Percentiles rank a stretch among this genome's conserved stretches.
Conservation (phyloP, 2,113 vertebrate species). For the Oncorhynchus mykiss region DNA sequence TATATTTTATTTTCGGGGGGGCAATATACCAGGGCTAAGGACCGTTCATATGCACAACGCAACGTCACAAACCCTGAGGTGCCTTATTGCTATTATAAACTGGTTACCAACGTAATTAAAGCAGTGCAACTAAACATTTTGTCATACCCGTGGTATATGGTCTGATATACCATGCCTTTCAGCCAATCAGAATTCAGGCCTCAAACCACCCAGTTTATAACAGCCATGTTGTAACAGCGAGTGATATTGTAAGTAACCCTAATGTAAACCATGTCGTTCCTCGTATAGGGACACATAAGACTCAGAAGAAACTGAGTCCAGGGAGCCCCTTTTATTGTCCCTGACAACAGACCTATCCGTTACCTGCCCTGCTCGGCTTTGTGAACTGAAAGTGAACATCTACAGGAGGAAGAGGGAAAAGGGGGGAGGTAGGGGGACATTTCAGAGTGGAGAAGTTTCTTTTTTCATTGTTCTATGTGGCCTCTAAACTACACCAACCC, state of each 20-base stretch:
- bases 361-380: background rate
- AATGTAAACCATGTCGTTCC: too few species aligned
- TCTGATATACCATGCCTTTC: too few species aligned
- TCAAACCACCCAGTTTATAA: too few species aligned
- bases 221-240: slow-evolving; percentile 16
- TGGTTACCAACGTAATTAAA: too few species aligned
- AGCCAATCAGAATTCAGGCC: too few species aligned
- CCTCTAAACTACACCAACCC: slow-evolving; percentile 29
- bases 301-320: background rate
- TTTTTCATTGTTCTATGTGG: slow-evolving; percentile 16
- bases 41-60: too few species aligned
- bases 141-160: too few species aligned
- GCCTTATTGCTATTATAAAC: too few species aligned
- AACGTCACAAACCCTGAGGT: too few species aligned
- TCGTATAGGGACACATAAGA: background rate
- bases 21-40: too few species aligned
- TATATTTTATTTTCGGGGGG: too few species aligned
- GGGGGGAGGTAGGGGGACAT: background rate
- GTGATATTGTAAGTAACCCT: background rate
- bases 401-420: slow-evolving; percentile 23
- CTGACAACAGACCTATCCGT: background rate
- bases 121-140: too few species aligned
- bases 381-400: slow-evolving; percentile 48
- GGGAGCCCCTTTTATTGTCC: background rate
- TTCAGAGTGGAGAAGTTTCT: slow-evolving; percentile 17